Evolutionary conservation across 1,140 invertebrate species (phyloP), one percentile per base, ranked within the genome.

Genomic region (Scaptomyza hsui): DNA sequence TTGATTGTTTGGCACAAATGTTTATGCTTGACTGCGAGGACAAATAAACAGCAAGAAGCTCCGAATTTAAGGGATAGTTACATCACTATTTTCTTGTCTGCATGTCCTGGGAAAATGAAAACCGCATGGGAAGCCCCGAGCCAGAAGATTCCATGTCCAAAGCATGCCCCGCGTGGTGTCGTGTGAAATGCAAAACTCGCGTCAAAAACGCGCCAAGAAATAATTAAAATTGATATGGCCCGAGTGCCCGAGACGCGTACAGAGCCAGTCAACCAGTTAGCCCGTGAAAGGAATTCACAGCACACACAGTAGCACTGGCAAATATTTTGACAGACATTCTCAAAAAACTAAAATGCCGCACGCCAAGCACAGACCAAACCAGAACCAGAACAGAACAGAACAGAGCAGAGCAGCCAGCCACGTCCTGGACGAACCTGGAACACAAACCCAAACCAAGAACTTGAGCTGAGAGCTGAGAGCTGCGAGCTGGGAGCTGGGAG

Each of bases 21-120:
- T 86, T 88, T 86, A 81, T 88, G 81, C 82, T 88, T 86, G 81
- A 86, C 82, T 81, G 82, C 77, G 82, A 86, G 55, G 55, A 85
- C 74, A 85, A 81, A 72, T 72, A 32, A 35, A 61, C 45, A 53
- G 21, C 5, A 29, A 9, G 26, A 18, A 3, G 12, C n/a, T n/a
- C 32, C n/a, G 26, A 29, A 6, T 29, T 29, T 29, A 29, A 56
- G 16, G 12, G 15, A 10, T 47, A n/a, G 10, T 35, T 35, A n/a
- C 3, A 35, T 0, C 12, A 35, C n/a, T n/a, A n/a, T 35, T 12
- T 35, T 4, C 12, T 12, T 35, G 12, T 35, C 12, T 21, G 42
- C 10, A 4, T 12, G n/a, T 37, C 37, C 61, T 65, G 68, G 62
- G 61, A 65, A 29, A 65, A 65, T 26, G 4, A 69, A 62, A 62